Percentiles rank a stretch among this genome's conserved stretches.
Conservation (phyloP, 2,888 invertebrate genomes). For the Dioctria linearis region DNA sequence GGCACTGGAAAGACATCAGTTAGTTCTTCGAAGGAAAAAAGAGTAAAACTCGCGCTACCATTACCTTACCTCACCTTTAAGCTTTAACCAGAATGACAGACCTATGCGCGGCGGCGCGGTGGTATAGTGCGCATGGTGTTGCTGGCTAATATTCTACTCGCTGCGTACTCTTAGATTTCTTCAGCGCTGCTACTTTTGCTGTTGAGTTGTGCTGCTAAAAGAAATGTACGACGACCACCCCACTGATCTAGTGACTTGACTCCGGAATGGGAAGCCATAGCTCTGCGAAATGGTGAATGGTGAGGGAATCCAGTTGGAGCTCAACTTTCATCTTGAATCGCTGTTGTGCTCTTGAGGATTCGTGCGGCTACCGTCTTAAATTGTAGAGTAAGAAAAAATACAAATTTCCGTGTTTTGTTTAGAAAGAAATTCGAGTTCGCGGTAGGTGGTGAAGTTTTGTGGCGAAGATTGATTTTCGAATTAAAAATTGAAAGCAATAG, state of each 20-base stretch:
- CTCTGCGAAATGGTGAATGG: constrained; percentile 26
- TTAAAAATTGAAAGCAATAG: neutral
- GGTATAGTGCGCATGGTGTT: no score
- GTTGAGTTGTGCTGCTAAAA: constrained; percentile 23
- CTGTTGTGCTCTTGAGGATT: constrained; percentile 4
- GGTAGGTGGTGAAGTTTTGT: neutral
- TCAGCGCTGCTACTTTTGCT: neutral
- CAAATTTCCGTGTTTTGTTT: neutral
- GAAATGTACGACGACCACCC: constrained; percentile 17
- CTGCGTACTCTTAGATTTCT: neutral
- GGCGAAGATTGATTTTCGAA: neutral
- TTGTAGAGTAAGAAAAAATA: no score
- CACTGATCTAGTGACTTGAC: constrained; percentile 41
- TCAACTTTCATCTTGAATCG: constrained; percentile 43
- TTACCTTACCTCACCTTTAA: constrained; percentile 42
- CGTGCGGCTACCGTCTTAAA: neutral
- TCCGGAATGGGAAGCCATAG: constrained; percentile 3
- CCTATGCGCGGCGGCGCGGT: neutral
- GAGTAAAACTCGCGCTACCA: constrained; percentile 9
- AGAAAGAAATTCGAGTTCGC: neutral
- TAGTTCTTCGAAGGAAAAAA: constrained; percentile 25
- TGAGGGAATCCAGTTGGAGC: constrained; percentile 44
- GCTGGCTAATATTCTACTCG: neutral
- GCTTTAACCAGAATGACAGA: constrained; percentile 13
- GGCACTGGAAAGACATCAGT: constrained; percentile 3